A percentile compares a stretch with the other conserved stretches of the same genome.
These are phyloP conservation scores for Discoglossus pictus DNA, from an alignment of 2,797 vertebrate species.

Conservation along the genomic window DNA sequence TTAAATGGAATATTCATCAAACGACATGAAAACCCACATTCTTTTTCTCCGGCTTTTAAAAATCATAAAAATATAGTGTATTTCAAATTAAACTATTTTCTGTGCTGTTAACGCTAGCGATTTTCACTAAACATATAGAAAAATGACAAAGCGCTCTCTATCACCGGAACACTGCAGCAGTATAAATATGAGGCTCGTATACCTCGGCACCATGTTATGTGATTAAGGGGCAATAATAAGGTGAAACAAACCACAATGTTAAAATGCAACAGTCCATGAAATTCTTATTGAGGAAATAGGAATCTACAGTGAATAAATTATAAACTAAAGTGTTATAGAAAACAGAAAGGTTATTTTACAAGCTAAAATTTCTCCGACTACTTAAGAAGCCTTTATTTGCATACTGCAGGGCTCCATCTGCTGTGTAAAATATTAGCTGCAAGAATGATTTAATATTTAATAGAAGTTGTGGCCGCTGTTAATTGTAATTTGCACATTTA, in stretches of 20 bases:
- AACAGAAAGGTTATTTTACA: conserved; percentile 71
- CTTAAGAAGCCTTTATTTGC: conserved; percentile 86
- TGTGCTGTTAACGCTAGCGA: conserved; percentile 58
- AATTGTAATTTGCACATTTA: conserved; percentile 99
- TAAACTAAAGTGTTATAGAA: conserved; percentile 79
- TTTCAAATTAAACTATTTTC: conserved; percentile 75
- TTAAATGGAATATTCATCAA: conserved; percentile 79
- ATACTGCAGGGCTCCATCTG: conserved; percentile 94
- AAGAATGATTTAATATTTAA: conserved; percentile 99
- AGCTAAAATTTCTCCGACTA: conserved; percentile 83
- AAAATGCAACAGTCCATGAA: conserved; percentile 79
- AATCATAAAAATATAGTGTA: conserved; percentile 64
- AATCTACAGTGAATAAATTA: conserved; percentile 89
- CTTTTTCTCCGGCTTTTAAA: conserved; percentile 67
- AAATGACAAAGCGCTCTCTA: conserved; percentile 63
- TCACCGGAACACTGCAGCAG: conserved; percentile 70
- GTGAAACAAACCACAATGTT: conserved; percentile 78
- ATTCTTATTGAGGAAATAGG: conserved; percentile 77
- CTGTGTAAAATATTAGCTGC: conserved; percentile 87
- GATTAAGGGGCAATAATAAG: conserved; percentile 86
- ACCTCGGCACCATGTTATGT: conserved; percentile 72
- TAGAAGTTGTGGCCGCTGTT: conserved; percentile 93
- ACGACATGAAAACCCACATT: conserved; percentile 72
- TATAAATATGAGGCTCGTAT: conserved; percentile 73
- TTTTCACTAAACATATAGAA: conserved; percentile 69